Percentiles rank a stretch among this genome's conserved stretches.
Evolutionary conservation across 2,888 invertebrate genomes (phyloP).

Genomic region (Onchidella celtica): DNA sequence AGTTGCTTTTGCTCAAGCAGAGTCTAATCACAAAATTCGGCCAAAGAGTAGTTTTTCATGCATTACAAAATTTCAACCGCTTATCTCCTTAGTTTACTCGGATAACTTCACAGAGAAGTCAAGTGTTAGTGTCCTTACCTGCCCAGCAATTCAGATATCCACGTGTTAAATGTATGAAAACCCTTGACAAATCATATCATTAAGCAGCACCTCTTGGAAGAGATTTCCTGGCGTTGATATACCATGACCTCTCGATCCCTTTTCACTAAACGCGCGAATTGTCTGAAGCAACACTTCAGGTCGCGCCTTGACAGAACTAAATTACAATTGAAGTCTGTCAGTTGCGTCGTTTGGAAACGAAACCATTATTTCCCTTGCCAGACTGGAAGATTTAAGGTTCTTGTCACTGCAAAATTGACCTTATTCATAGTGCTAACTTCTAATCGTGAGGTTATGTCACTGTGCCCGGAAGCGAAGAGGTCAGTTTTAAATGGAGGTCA

Average conservation of each 20-base stretch:
- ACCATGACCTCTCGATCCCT: too few species aligned
- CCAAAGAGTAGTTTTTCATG: too few species aligned
- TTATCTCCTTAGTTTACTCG: too few species aligned
- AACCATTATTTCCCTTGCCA: background rate
- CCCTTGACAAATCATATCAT: background rate
- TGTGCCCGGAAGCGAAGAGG: background rate
- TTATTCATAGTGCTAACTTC: too few species aligned
- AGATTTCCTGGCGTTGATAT: background rate
- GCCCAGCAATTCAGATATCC: too few species aligned
- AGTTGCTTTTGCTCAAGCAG: too few species aligned
- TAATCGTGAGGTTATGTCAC: too few species aligned
- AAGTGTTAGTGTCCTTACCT: too few species aligned
- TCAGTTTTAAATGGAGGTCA: background rate
- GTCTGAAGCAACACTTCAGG: background rate
- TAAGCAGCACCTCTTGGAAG: background rate
- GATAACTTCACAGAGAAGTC: too few species aligned
- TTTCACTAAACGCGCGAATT: background rate
- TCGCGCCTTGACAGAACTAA: background rate
- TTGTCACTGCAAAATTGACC: background rate
- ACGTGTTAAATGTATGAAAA: background rate
- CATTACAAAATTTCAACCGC: too few species aligned
- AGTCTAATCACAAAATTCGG: too few species aligned
- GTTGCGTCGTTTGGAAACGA: background rate
- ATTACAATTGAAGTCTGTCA: background rate
- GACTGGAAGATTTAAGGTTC: background rate